phyloP scores from a whole-genome alignment of 2,113 vertebrate species.

The Romanogobio albipinnatus region DNA sequence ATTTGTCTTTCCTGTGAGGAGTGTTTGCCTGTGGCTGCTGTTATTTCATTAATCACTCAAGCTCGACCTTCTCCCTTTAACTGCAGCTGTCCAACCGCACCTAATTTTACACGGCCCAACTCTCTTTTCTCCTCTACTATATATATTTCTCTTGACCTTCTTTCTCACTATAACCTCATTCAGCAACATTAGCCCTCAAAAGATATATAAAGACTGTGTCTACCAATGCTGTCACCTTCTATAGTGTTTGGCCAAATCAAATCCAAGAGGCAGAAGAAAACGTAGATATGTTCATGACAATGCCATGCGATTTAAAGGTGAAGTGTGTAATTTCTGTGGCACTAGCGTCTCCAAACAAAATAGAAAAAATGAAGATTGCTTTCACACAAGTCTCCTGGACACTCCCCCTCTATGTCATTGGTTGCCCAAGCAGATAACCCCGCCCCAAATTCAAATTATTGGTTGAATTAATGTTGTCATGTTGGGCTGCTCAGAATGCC shows the following conservation, averaged over 20 bases:
- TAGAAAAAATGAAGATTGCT: not conserved
- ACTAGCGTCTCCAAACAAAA: not conserved
- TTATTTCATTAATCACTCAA: conserved; percentile 57
- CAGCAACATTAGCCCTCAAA: conserved; percentile 2
- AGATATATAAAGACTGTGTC: not conserved
- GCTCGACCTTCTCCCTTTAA: conserved; percentile 50
- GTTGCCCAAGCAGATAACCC: not conserved
- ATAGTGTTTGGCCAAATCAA: not conserved
- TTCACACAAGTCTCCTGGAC: not conserved
- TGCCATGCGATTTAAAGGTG: not conserved
- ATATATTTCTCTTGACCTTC: not conserved
- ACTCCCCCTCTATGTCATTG: not conserved
- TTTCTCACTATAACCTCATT: not conserved
- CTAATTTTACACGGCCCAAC: conserved; percentile 55
- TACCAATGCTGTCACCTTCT: not conserved
- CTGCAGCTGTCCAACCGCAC: conserved; percentile 59
- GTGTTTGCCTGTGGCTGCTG: conserved; percentile 43
- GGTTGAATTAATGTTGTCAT: not conserved
- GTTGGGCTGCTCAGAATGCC: not conserved
- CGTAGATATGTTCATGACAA: not conserved
- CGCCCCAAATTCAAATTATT: too few relatives aligned
- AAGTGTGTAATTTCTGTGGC: not conserved
- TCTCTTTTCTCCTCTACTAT: not conserved
- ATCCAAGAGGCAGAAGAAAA: not conserved
- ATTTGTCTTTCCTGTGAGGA: not conserved